Evolutionary conservation across 2,888 invertebrate species (phyloP).

Genomic region (Pocota personata): DNA sequence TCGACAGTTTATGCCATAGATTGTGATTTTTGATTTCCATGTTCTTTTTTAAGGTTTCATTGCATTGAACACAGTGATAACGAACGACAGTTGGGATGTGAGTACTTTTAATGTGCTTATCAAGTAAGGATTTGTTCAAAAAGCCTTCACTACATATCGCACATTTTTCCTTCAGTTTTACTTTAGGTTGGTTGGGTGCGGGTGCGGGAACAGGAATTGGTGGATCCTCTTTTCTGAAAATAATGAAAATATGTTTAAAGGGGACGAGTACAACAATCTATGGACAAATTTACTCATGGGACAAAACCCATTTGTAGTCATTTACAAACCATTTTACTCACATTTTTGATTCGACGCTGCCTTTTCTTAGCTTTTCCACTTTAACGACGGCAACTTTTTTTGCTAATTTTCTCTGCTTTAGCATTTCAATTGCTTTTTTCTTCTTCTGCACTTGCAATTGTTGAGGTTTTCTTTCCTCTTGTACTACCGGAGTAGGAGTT

Average conservation of each 20-base stretch:
- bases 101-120: constrained; percentile 76
- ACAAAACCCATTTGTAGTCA: not conserved
- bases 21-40: constrained; percentile 83
- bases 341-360: constrained; percentile 60
- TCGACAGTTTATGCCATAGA: constrained; percentile 81
- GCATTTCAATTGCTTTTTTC: constrained; percentile 47
- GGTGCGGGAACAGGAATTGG: not conserved
- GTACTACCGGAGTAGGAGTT: not conserved
- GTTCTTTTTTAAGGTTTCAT: constrained; percentile 81
- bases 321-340: constrained; percentile 60
- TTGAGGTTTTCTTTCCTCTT: constrained; percentile 25
- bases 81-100: constrained; percentile 79
- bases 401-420: constrained; percentile 47
- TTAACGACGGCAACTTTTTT: constrained; percentile 50
- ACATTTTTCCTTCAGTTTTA: constrained; percentile 76
- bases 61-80: constrained; percentile 84
- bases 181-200: constrained; percentile 27
- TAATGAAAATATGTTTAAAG: not conserved
- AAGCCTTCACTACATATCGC: constrained; percentile 79
- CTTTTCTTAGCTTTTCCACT: constrained; percentile 46
- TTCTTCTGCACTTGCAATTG: constrained; percentile 42
- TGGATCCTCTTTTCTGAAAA: constrained; percentile 78
- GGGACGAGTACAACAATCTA: not conserved
- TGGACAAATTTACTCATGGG: not conserved
- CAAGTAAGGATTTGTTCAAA: constrained; percentile 76